A percentile compares a stretch with the other conserved stretches of the same genome.
phyloP scores from a whole-genome alignment of 2,113 vertebrate genomes.

The Ginglymostoma cirratum region DNA sequence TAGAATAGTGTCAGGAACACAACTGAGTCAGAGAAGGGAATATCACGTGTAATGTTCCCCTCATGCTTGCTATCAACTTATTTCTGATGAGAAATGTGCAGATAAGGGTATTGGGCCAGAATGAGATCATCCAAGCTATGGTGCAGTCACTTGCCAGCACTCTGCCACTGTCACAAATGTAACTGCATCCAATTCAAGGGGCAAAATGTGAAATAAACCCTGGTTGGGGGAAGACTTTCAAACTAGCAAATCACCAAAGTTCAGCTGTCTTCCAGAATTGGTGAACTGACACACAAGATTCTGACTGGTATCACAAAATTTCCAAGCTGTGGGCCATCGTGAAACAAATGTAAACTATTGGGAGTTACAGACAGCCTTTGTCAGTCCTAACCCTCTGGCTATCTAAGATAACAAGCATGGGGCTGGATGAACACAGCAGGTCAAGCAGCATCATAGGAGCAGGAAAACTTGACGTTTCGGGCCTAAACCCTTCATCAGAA shows the following conservation, averaged over 20 bases:
- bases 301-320: background rate
- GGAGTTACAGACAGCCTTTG: background rate
- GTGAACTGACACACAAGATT: background rate
- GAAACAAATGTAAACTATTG: background rate
- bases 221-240: background rate
- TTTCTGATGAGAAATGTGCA: background rate
- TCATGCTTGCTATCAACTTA: no score
- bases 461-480: no score
- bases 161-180: background rate
- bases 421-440: no score
- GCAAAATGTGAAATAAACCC: background rate
- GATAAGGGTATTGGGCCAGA: background rate
- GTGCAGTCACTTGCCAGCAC: background rate
- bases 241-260: background rate
- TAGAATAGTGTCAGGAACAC: background rate
- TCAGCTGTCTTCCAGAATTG: background rate
- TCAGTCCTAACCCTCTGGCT: background rate
- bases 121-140: background rate
- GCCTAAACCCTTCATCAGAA: no score
- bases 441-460: no score
- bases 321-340: background rate
- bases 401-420: no score
- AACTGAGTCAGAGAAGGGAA: background rate
- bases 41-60: background rate
- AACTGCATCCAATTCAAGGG: background rate